A percentile compares a stretch with the other conserved stretches of the same genome.
Conservation (phyloP, 1,140 invertebrate species). For the Latrodectus geometricus region DNA sequence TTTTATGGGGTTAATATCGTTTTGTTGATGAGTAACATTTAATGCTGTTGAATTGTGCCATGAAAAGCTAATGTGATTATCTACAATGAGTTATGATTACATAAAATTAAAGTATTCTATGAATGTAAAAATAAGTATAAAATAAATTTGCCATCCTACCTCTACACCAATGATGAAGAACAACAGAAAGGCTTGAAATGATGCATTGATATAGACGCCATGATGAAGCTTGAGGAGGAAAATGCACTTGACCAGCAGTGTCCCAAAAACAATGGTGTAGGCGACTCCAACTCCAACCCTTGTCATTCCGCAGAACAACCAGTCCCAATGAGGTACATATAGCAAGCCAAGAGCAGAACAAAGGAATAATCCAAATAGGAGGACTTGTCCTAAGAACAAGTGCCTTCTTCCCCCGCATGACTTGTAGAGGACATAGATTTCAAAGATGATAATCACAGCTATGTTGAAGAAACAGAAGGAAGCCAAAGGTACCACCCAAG, state of each 20-base stretch:
- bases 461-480: conserved; percentile 82
- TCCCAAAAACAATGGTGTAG: conserved; percentile 89
- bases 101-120: too few relatives aligned
- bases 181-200: conserved; percentile 87
- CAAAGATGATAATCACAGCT: conserved; percentile 83
- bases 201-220: conserved; percentile 89
- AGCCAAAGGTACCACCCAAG: conserved; percentile 88
- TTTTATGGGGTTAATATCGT: too few relatives aligned
- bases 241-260: conserved; percentile 91
- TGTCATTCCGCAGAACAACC: conserved; percentile 83
- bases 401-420: conserved; percentile 81
- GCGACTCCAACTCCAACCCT: conserved; percentile 87
- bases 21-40: too few relatives aligned
- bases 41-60: too few relatives aligned
- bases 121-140: too few relatives aligned
- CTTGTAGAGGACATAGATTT: conserved; percentile 90
- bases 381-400: conserved; percentile 90
- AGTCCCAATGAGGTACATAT: conserved; percentile 79
- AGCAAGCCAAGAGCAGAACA: conserved; percentile 84
- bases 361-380: conserved; percentile 87
- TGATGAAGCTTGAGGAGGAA: conserved; percentile 91
- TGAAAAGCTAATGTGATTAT: too few relatives aligned
- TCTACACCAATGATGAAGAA: conserved; percentile 79
- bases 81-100: too few relatives aligned
- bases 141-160: conserved; percentile 72